phyloP scores from a whole-genome alignment of 2,797 vertebrate species.

The Pterois miles region DNA sequence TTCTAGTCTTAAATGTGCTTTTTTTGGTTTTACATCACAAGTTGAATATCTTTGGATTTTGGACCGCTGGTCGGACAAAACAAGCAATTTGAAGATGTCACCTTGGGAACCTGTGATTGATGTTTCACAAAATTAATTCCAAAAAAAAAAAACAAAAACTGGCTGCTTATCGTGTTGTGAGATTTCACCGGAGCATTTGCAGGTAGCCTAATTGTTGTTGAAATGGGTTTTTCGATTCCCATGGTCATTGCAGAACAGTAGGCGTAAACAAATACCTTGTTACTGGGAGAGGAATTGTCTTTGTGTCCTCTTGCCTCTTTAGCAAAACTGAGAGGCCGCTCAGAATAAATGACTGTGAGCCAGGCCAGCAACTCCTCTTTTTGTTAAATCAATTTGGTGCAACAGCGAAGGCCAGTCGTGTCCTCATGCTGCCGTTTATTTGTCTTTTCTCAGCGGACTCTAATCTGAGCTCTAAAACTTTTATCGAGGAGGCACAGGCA shows the following conservation, averaged over 20 bases:
- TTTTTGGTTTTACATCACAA: not conserved
- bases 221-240: slow-evolving; percentile 28
- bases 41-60: not conserved
- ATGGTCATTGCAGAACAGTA: not conserved
- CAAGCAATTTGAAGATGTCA: not conserved
- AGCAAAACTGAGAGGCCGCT: slow-evolving; percentile 39
- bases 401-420: slow-evolving; percentile 6
- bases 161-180: slow-evolving; percentile 11
- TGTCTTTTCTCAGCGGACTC: slow-evolving; percentile 1
- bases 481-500: slow-evolving; percentile 39
- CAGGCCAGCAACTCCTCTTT: slow-evolving; percentile 10
- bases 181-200: not conserved
- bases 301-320: slow-evolving; percentile 19
- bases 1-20: not conserved
- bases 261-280: slow-evolving; percentile 18
- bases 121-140: not conserved
- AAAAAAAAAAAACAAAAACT: slow-evolving; percentile 1
- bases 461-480: slow-evolving; percentile 44
- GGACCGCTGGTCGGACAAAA: not conserved
- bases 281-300: slow-evolving; percentile 8
- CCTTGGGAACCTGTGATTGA: not conserved
- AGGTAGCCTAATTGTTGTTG: not conserved
- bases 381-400: slow-evolving; percentile 48
- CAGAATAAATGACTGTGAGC: slow-evolving; percentile 28
- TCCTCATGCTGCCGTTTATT: slow-evolving; percentile 30